These are phyloP conservation scores for Heliconius congener DNA, from an alignment of 1,140 invertebrate genomes.

Conservation along the genomic window DNA sequence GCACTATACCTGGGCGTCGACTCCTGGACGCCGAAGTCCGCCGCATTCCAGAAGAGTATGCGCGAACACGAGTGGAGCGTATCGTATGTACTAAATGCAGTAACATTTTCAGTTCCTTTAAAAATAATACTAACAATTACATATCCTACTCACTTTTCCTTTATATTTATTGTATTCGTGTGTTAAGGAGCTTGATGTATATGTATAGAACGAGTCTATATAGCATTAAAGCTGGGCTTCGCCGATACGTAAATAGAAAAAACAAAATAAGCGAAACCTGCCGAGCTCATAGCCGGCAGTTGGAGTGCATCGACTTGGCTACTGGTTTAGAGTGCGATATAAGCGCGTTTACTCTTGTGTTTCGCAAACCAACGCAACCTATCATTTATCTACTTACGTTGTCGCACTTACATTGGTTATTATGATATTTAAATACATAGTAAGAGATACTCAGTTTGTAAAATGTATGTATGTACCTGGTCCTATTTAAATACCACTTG, in stretches of 20 bases:
- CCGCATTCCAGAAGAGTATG: constrained; percentile 80
- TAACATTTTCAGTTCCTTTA: background rate
- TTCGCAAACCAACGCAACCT: constrained; percentile 41
- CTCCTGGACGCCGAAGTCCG: constrained; percentile 85
- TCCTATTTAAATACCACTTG: background rate
- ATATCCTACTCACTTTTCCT: constrained; percentile 26
- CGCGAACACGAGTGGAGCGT: constrained; percentile 81
- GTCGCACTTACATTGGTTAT: background rate
- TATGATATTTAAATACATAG: constrained; percentile 11
- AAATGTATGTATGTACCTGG: background rate
- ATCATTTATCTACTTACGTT: background rate
- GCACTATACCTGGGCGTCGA: constrained; percentile 84
- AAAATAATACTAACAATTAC: constrained; percentile 41
- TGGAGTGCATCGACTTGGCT: constrained; percentile 58
- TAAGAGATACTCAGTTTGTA: background rate
- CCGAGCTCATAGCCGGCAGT: constrained; percentile 41
- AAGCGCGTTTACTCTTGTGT: constrained; percentile 48
- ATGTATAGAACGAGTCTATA: constrained; percentile 38
- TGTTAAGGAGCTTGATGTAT: constrained; percentile 40
- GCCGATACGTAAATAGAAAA: constrained; percentile 47
- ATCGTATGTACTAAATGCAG: constrained; percentile 72
- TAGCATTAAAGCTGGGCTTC: constrained; percentile 38
- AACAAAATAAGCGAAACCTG: constrained; percentile 46
- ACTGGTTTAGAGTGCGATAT: constrained; percentile 49
- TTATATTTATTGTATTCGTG: constrained; percentile 21